Base-by-base conservation (phyloP, 2,888 invertebrate species). In the Cryptocephalus primarius region DNA sequence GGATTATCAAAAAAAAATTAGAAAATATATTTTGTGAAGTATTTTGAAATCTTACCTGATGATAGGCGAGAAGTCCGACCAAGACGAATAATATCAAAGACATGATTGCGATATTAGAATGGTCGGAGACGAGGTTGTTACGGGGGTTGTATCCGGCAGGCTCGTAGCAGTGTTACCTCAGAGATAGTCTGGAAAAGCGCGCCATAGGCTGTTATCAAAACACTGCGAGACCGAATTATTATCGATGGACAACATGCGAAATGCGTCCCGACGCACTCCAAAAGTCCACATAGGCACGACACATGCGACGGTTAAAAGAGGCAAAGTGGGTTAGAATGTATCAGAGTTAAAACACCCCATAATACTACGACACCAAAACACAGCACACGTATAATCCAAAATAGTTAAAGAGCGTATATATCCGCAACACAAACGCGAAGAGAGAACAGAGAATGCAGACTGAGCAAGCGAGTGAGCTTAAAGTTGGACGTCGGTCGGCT, bases 121-220 rank as follows among this genome's bases (percentile, higher is more conserved):
- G 2, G 70, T 69, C 69, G 69, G 66, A 67, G 66, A 66, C 69
- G 12, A 4, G 2, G 22, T 36, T 36, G 36, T 11, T n/a, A 36
- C 54, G 33, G 33, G n/a, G 43, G 34, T 53, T 50, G 36, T 36
- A 11, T 36, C 63, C 60, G 62, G 64, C 65, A 66, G 62, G 65
- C 62, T 62, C 62, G 59, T 56, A 59, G 62, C 61, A 65, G 64
- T 68, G 70, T 69, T 70, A 70, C 68, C 69, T 69, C 66, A 68
- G 57, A 62, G 66, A 63, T 60, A 61, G 65, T 66, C 67, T 68
- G 65, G 63, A 68, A 67, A 62, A 66, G 64, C 64, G 63, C 67
- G 70, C 69, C 70, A 70, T 70, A 70, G 65, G 68, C 62, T 64
- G 59, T 60, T 59, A 56, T 57, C 46, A 49, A 58, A 57, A 49